Percentiles rank a stretch among this genome's conserved stretches.
phyloP scores from a whole-genome alignment of 2,113 vertebrate genomes.

The Rhabdomys dilectus region DNA sequence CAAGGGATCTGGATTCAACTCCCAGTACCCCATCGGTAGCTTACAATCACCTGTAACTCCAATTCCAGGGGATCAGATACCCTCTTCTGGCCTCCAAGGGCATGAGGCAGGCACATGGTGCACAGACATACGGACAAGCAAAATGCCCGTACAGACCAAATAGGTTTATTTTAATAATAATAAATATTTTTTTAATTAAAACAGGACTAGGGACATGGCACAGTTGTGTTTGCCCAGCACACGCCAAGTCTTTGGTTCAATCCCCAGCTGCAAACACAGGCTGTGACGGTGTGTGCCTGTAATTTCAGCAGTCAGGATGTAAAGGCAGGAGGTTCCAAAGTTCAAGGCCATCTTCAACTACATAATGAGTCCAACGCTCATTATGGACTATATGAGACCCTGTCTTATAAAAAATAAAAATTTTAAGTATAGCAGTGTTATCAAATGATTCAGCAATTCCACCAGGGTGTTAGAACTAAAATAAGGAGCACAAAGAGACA shows the following conservation, averaged over 20 bases:
- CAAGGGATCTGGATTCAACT: not conserved
- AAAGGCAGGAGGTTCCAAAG: not conserved
- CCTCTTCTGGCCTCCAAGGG: not conserved
- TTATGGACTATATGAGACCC: not conserved
- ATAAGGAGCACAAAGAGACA: not conserved
- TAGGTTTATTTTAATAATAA: not conserved
- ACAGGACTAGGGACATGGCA: not conserved
- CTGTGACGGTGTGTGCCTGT: not conserved
- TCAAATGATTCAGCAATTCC: not conserved
- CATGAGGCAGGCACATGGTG: not conserved
- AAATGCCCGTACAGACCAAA: not conserved
- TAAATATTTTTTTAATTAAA: not conserved
- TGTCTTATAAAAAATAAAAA: not conserved
- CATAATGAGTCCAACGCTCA: not conserved
- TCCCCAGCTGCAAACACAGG: not conserved
- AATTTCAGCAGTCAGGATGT: not conserved
- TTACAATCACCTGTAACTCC: not conserved
- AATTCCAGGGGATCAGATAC: not conserved
- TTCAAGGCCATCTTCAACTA: not conserved
- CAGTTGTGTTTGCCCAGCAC: not conserved
- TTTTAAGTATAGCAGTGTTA: not conserved
- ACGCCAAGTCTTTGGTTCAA: not conserved
- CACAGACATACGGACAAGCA: not conserved
- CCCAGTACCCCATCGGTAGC: not conserved
- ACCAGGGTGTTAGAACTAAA: not conserved